Percentiles rank a stretch among this genome's conserved stretches.
Evolutionary conservation across 2,113 vertebrate genomes (phyloP).

Genomic region (Marmota flaviventris): DNA sequence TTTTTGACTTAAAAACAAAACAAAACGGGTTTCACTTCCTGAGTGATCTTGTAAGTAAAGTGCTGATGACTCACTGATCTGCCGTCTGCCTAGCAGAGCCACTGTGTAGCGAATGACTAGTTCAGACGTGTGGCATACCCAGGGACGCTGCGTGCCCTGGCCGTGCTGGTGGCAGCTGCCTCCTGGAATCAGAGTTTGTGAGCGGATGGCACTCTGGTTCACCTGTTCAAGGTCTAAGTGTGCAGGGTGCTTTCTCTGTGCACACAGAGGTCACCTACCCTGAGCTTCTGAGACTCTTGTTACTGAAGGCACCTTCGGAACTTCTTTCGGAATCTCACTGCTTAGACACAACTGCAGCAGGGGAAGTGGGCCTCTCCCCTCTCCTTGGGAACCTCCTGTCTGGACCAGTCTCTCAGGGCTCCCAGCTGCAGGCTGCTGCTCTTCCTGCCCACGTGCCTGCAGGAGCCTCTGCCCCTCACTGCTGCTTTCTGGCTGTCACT

Average conservation of each 20-base stretch:
- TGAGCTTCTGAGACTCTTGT: not conserved
- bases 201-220: not conserved
- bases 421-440: too few species aligned
- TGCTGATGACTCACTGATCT: not conserved
- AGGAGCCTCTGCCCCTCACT: too few species aligned
- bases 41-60: too few species aligned
- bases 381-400: too few species aligned
- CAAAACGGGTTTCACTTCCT: not conserved
- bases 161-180: not conserved
- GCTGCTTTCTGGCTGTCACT: not conserved
- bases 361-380: too few species aligned
- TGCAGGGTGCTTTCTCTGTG: not conserved
- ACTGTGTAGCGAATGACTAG: not conserved
- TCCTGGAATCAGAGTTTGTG: not conserved
- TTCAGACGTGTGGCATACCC: too few species aligned
- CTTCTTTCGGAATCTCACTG: not conserved
- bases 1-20: not conserved
- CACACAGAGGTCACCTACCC: too few species aligned
- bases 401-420: too few species aligned
- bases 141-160: not conserved
- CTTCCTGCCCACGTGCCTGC: too few species aligned
- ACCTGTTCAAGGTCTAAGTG: too few species aligned
- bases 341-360: not conserved
- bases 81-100: not conserved
- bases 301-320: not conserved